Conservation (phyloP, 2,888 invertebrate species). For the Ochropleura plecta region DNA sequence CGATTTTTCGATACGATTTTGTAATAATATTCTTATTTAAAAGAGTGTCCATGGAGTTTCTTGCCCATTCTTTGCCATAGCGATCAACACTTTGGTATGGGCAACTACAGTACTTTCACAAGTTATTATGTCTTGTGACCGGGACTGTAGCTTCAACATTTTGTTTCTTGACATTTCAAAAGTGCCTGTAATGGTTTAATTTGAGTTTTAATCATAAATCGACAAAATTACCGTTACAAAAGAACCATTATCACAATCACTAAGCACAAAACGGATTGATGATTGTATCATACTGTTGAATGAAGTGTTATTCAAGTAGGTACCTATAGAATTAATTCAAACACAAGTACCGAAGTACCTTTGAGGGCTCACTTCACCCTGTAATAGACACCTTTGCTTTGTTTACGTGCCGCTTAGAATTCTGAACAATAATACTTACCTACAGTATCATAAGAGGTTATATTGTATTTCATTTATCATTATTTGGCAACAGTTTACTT, state of each 20-base stretch:
- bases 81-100: no score
- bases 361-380: conserved; percentile 15
- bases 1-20: no score
- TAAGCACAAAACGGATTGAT: not conserved
- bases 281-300: conserved; percentile 9
- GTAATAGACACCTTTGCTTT: conserved; percentile 30
- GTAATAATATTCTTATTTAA: no score
- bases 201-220: not conserved
- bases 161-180: no score
- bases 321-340: conserved; percentile 22
- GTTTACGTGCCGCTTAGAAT: conserved; percentile 20
- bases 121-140: no score
- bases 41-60: no score
- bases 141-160: no score
- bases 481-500: not conserved
- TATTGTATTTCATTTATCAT: conserved; percentile 25
- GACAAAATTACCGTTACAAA: not conserved
- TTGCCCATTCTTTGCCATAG: no score
- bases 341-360: conserved; percentile 1
- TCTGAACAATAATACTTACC: conserved; percentile 6
- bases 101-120: no score
- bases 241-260: not conserved
- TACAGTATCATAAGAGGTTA: not conserved
- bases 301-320: not conserved
- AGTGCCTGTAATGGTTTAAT: no score